Base-by-base conservation (phyloP, 2,113 vertebrate species). In the Apistogramma diplotaenia region DNA sequence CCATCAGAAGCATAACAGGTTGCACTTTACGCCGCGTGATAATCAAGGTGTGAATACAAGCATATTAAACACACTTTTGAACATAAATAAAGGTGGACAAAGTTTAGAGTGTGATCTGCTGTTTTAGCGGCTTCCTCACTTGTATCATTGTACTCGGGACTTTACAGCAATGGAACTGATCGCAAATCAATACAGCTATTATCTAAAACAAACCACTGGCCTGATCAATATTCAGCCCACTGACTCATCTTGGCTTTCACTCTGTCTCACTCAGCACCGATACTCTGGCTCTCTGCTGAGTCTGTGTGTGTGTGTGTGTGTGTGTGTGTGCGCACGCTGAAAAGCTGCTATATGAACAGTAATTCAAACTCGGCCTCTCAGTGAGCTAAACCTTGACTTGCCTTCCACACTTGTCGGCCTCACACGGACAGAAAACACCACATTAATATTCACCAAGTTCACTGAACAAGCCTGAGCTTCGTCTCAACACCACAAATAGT, bases 311-410 rank as follows among this genome's bases (percentile, higher is more conserved):
- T 49, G 43, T 76, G 56, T 71, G 58, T 23, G 43, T 23, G 4
- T 46, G 43, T 37, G 31, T 35, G 6, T 49, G n/a, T n/a, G n/a
- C n/a, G n/a, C n/a, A n/a, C n/a, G 33, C 8, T 49, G 18, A 70
- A 70, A 51, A 56, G 55, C 58, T 53, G 65, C 71, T 53, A 75
- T 29, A n/a, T 8, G 16, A 54, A 46, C 72, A 55, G 18, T 60
- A 81, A 79, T 21, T 84, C 62, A 76, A 19, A 60, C 19, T 73
- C 4, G 23, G 31, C 58, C 55, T 93, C 93, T 96, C n/a, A 1
- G 19, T 79, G 16, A 61, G 46, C 0, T 2, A 18, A 81, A 53
- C 59, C 4, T 10, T 0, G 35, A 25, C 1, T 51, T 9, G 13
- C 10, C 53, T 35, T 37, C 56, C 12, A 29, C 27, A 31, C 76